Evolutionary conservation across 2,888 invertebrate species (phyloP).

Genomic region (Acholoe squamosa): DNA sequence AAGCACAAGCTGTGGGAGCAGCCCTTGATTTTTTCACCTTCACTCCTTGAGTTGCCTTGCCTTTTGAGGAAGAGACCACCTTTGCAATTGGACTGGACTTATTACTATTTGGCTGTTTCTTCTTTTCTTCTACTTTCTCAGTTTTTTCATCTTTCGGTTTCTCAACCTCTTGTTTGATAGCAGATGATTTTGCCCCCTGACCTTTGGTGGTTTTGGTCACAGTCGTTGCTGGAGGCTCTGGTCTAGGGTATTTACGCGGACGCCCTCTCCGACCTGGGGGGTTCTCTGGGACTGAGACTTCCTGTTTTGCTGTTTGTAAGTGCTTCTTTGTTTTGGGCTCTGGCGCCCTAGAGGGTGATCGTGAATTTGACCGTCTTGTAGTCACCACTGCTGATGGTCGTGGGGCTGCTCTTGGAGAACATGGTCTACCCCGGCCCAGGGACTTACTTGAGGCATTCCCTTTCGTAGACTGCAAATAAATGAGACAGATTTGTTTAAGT

Average conservation of each 20-base stretch:
- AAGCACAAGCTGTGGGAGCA: neutral
- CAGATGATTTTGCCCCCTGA: neutral
- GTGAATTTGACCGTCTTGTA: neutral
- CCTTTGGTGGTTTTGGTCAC: neutral
- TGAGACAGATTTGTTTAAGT: neutral
- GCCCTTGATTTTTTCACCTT: neutral
- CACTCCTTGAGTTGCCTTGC: neutral
- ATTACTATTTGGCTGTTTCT: neutral
- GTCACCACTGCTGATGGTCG: neutral
- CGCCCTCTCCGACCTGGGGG: slow-evolving; percentile 26
- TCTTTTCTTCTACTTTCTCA: slow-evolving; percentile 20
- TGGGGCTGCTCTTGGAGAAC: neutral
- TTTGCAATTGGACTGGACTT: neutral
- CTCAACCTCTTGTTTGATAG: neutral
- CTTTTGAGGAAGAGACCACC: neutral
- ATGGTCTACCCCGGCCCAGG: slow-evolving; percentile 31
- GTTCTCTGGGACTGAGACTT: neutral
- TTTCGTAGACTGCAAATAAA: neutral
- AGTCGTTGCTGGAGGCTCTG: neutral
- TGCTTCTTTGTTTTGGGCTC: neutral
- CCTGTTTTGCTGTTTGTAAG: neutral
- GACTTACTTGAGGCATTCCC: slow-evolving; percentile 34
- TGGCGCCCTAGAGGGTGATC: slow-evolving; percentile 40
- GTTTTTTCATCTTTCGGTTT: neutral
- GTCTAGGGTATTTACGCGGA: slow-evolving; percentile 4